Conservation (phyloP, 2,888 invertebrate species). For the Caenorhabditis sp. region DNA sequence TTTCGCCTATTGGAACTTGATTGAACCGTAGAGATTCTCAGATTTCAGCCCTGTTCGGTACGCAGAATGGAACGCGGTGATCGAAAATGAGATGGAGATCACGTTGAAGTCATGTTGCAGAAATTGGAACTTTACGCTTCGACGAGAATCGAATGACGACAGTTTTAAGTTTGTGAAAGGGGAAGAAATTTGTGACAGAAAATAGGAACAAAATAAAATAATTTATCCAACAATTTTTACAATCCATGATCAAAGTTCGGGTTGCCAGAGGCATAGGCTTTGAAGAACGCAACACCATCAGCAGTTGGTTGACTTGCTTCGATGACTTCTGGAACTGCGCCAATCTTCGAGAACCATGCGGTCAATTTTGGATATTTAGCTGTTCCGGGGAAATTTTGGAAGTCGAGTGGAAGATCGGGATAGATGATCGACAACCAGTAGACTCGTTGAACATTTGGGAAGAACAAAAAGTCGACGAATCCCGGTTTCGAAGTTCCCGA, state of each 20-base stretch:
- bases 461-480: conserved; percentile 34
- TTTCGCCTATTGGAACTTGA: no score
- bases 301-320: conserved; percentile 27
- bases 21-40: no score
- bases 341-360: conserved; percentile 18
- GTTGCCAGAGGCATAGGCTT: conserved; percentile 12
- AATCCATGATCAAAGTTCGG: conserved; percentile 34
- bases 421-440: conserved; percentile 19
- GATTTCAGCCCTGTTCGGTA: no score
- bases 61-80: no score
- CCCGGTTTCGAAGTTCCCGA: conserved; percentile 42
- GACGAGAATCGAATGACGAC: no score
- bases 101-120: no score
- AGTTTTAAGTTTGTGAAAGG: no score
- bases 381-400: conserved; percentile 18
- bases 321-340: conserved; percentile 30
- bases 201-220: no score
- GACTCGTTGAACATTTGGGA: conserved; percentile 28
- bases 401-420: conserved; percentile 11
- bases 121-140: no score
- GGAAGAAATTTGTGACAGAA: no score
- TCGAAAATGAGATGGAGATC: no score
- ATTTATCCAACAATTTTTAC: no score
- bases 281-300: conserved; percentile 19
- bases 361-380: conserved; percentile 23